Evolutionary conservation across 2,113 vertebrate species (phyloP).

Genomic region (Hiodon alosoides): DNA sequence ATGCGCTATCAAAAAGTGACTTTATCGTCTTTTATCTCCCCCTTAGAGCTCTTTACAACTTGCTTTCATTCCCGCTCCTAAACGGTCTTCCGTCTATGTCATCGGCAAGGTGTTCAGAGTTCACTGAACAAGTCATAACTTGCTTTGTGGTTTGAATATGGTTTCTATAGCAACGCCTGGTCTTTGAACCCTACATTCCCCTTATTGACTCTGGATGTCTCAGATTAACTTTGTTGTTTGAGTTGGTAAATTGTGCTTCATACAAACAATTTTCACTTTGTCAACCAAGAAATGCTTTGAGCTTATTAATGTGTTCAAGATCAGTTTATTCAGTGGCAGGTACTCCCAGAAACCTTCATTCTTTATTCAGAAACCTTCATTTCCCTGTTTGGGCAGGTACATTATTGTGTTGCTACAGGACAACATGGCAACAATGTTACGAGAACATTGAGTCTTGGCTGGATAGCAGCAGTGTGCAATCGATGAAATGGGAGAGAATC

Average conservation of each 20-base stretch:
- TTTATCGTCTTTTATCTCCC: neutral
- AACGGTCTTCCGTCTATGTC: neutral
- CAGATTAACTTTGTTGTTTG: constrained; percentile 25
- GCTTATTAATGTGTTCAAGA: too few relatives aligned
- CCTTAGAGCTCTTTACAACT: neutral
- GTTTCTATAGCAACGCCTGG: constrained; percentile 20
- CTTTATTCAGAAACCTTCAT: too few relatives aligned
- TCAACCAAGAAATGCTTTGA: neutral
- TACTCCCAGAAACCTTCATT: too few relatives aligned
- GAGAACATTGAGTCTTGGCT: too few relatives aligned
- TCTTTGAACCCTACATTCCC: constrained; percentile 20
- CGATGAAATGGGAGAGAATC: too few relatives aligned
- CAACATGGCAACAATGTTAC: too few relatives aligned
- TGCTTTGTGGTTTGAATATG: neutral
- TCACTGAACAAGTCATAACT: constrained; percentile 4
- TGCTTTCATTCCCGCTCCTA: neutral
- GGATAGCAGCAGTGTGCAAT: too few relatives aligned
- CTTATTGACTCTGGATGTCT: constrained; percentile 20
- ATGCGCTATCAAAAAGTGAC: neutral
- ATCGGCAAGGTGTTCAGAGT: constrained; percentile 11
- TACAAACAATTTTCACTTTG: constrained; percentile 5
- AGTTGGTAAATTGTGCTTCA: constrained; percentile 8
- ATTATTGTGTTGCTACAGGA: too few relatives aligned
- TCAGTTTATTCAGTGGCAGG: too few relatives aligned
- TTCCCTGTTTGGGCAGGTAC: too few relatives aligned